phyloP scores from a whole-genome alignment of 2,888 invertebrate genomes.

The Netelia virgata region DNA sequence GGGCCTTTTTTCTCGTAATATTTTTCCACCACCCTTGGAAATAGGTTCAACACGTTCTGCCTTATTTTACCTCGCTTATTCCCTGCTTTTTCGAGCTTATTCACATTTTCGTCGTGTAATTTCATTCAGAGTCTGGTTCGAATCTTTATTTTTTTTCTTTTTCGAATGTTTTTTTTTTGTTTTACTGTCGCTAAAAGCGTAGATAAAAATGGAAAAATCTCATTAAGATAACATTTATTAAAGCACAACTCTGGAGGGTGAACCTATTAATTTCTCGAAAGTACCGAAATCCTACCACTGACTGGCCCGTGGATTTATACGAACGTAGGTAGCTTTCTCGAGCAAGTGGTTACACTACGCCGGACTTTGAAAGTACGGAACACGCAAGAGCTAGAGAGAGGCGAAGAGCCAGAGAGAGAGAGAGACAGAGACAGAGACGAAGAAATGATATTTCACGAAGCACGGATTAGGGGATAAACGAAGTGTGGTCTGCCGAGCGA shows the following conservation, averaged over 20 bases:
- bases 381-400: not conserved
- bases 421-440: not conserved
- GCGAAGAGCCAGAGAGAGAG: not conserved
- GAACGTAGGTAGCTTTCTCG: not conserved
- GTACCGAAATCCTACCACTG: too few species aligned
- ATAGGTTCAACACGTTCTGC: too few species aligned
- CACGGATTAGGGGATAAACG: constrained; percentile 35
- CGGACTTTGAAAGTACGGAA: not conserved
- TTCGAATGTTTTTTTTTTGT: too few species aligned
- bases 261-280: not conserved
- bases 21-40: not conserved
- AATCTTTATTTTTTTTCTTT: too few species aligned
- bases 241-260: not conserved
- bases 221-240: too few species aligned
- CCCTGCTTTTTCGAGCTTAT: not conserved
- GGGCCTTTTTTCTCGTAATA: constrained; percentile 8
- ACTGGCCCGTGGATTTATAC: not conserved
- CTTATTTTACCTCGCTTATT: too few species aligned
- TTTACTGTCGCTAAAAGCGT: too few species aligned
- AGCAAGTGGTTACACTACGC: not conserved
- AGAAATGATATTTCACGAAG: constrained; percentile 29
- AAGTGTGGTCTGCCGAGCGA: constrained; percentile 37
- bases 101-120: not conserved
- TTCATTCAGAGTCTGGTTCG: too few species aligned
- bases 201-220: too few species aligned